Percentiles rank a stretch among this genome's conserved stretches.
Evolutionary conservation across 2,113 vertebrate genomes (phyloP).

Genomic region (Clarias batrachus): DNA sequence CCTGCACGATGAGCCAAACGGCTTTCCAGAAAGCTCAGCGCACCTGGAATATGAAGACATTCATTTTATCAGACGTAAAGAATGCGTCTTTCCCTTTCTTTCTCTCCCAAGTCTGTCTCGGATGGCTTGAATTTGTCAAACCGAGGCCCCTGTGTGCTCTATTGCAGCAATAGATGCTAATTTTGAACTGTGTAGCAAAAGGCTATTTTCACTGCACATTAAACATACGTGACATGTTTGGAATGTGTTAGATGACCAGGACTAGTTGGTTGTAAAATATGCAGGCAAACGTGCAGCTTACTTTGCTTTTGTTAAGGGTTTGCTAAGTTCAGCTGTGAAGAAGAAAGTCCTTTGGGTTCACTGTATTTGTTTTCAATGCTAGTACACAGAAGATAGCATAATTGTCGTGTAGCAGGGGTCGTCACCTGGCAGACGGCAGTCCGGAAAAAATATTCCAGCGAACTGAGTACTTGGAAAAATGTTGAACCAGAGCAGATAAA

Average conservation of each 20-base stretch:
- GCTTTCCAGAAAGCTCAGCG: conserved; percentile 33
- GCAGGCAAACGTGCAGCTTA: background rate
- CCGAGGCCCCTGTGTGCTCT: background rate
- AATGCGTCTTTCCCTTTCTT: conserved; percentile 9
- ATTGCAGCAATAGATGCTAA: conserved; percentile 37
- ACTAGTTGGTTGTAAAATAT: conserved; percentile 21
- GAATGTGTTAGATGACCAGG: conserved; percentile 20
- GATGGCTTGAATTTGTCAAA: conserved; percentile 22
- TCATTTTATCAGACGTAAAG: conserved; percentile 24
- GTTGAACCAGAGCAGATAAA: background rate
- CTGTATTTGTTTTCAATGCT: background rate
- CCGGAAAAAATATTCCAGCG: background rate
- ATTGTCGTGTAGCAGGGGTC: background rate
- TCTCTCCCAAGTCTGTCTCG: background rate
- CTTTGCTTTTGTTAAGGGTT: background rate
- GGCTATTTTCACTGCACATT: conserved; percentile 41
- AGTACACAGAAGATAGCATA: background rate
- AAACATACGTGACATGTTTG: conserved; percentile 43
- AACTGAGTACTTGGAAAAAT: background rate
- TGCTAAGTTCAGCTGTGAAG: background rate
- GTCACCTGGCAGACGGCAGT: background rate
- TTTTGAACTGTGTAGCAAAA: conserved; percentile 27
- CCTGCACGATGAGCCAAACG: conserved; percentile 57
- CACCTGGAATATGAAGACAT: conserved; percentile 54
- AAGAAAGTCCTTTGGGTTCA: background rate